These are phyloP conservation scores for Heliconius himera DNA, from an alignment of 1,140 invertebrate genomes.

Conservation along the genomic window DNA sequence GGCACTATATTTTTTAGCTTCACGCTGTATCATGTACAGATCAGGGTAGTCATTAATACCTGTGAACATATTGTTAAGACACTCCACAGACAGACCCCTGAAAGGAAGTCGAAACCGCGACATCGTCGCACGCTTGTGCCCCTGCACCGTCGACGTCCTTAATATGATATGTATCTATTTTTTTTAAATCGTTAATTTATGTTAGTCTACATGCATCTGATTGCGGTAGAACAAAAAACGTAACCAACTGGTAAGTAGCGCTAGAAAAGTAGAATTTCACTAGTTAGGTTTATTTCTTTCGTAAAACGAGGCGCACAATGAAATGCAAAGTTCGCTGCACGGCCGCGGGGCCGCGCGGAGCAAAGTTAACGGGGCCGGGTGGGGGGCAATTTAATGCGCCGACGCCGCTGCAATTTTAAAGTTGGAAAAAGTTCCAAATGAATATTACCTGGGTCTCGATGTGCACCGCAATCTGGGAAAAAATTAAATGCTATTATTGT, in stretches of 20 bases:
- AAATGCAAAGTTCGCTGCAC: conserved; percentile 4
- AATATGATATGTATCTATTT: neutral
- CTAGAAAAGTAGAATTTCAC: neutral
- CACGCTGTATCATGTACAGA: too few species aligned
- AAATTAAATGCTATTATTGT: neutral
- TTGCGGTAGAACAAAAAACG: neutral
- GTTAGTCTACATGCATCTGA: neutral
- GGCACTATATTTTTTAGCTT: too few species aligned
- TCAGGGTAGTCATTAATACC: too few species aligned
- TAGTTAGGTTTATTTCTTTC: conserved; percentile 14
- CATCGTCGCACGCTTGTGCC: neutral
- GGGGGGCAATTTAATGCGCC: conserved; percentile 18
- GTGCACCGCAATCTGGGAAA: conserved; percentile 25
- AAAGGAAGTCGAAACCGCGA: too few species aligned
- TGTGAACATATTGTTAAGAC: too few species aligned
- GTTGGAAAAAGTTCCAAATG: conserved; percentile 22
- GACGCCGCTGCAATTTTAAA: conserved; percentile 20
- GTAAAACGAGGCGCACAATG: conserved; percentile 6
- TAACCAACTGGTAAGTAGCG: neutral
- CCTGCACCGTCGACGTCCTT: neutral
- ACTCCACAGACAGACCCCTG: too few species aligned
- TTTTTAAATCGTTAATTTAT: too few species aligned
- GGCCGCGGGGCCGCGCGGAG: neutral
- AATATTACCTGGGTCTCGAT: conserved; percentile 26
- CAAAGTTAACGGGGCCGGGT: conserved; percentile 9